Percentiles rank a stretch among this genome's conserved stretches.
Conservation (phyloP, 2,113 vertebrate genomes). For the Chrysemys picta region DNA sequence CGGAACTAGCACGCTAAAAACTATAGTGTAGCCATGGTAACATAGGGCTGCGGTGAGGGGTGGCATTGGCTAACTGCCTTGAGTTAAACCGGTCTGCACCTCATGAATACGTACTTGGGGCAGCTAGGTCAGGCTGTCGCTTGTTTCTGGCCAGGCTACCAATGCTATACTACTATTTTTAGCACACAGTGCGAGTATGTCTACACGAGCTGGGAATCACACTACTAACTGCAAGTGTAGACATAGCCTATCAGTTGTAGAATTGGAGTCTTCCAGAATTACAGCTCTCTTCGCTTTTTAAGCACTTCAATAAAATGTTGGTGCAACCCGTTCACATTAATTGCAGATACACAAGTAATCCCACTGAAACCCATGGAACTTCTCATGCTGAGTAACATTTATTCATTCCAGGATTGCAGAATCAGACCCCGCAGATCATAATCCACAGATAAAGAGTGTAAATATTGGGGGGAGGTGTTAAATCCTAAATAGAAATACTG, state of each 20-base stretch:
- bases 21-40: neutral
- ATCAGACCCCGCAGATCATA: neutral
- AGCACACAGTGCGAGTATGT: neutral
- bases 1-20: neutral
- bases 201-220: neutral
- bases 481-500: neutral
- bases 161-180: neutral
- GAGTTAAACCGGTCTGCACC: neutral
- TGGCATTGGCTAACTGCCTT: neutral
- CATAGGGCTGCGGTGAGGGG: neutral
- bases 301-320: neutral
- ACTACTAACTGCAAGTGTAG: neutral
- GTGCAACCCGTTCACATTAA: neutral
- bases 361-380: neutral
- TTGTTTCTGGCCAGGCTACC: neutral
- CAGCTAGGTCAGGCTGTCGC: neutral
- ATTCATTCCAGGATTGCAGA: neutral
- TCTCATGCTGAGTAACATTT: neutral
- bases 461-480: neutral
- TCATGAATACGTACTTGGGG: neutral
- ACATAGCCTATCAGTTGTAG: neutral
- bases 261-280: neutral
- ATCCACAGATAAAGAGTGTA: neutral
- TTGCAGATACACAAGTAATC: rapidly evolving
- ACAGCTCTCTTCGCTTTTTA: neutral